Percentiles rank a stretch among this genome's conserved stretches.
phyloP scores from a whole-genome alignment of 2,797 vertebrate species.

The Lepus oiostolus region DNA sequence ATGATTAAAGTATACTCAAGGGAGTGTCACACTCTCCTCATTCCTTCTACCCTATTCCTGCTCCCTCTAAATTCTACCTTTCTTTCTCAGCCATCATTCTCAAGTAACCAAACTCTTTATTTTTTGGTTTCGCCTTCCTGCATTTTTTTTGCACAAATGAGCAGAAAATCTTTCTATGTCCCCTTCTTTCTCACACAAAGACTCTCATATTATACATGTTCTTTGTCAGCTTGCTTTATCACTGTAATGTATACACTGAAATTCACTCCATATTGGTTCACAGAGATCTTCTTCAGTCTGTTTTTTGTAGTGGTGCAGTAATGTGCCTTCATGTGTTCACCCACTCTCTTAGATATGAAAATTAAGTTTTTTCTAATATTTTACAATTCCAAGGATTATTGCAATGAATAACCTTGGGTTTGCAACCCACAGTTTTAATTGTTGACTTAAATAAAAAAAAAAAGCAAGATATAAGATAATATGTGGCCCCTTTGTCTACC shows the following conservation, averaged over 20 bases:
- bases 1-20: background rate
- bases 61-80: background rate
- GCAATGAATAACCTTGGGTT: background rate
- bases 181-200: background rate
- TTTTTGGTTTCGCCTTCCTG: background rate
- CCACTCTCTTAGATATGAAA: fast-evolving
- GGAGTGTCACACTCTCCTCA: background rate
- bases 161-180: background rate
- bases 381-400: background rate
- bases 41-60: background rate
- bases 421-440: background rate
- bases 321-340: background rate
- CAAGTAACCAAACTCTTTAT: background rate
- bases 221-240: background rate
- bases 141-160: background rate
- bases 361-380: background rate
- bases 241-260: background rate
- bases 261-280: background rate
- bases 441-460: background rate
- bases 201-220: background rate
- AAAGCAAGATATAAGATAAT: background rate
- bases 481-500: background rate
- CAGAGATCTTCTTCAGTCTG: background rate
- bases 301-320: background rate
- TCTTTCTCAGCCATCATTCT: background rate